phyloP scores from a whole-genome alignment of 2,113 vertebrate genomes.

The Lepus americanus region DNA sequence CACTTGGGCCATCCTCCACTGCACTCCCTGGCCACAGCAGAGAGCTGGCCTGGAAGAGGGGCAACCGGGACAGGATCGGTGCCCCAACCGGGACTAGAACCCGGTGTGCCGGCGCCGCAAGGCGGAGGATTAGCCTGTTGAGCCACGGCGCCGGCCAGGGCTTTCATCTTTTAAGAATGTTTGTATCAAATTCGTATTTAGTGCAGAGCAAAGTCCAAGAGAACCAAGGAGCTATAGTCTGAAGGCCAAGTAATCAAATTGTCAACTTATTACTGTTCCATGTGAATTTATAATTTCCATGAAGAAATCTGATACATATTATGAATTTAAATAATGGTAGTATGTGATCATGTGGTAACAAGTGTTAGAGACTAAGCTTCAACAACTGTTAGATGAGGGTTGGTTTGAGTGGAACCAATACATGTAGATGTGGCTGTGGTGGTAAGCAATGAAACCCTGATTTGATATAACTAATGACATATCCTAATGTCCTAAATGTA shows the following conservation, averaged over 20 bases:
- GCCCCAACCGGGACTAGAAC: too few species aligned
- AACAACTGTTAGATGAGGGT: neutral
- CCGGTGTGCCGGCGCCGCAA: too few species aligned
- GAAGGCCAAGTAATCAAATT: neutral
- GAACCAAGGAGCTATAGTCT: conserved; percentile 10
- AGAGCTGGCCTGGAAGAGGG: too few species aligned
- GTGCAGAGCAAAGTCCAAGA: conserved; percentile 7
- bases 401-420: neutral
- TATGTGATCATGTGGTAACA: conserved; percentile 48
- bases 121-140: too few species aligned
- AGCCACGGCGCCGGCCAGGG: too few species aligned
- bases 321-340: conserved; percentile 31
- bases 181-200: conserved; percentile 10
- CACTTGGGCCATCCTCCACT: too few species aligned
- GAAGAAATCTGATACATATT: conserved; percentile 12
- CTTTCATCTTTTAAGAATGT: conserved; percentile 19
- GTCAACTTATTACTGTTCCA: neutral
- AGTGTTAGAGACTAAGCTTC: neutral
- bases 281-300: conserved; percentile 31
- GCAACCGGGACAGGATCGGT: too few species aligned
- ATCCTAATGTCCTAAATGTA: neutral
- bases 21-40: too few species aligned
- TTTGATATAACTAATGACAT: conserved; percentile 9
- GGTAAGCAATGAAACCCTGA: neutral
- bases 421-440: neutral